Base-by-base conservation (phyloP, 2,888 invertebrate species). In the Sarcophaga caerulescens region DNA sequence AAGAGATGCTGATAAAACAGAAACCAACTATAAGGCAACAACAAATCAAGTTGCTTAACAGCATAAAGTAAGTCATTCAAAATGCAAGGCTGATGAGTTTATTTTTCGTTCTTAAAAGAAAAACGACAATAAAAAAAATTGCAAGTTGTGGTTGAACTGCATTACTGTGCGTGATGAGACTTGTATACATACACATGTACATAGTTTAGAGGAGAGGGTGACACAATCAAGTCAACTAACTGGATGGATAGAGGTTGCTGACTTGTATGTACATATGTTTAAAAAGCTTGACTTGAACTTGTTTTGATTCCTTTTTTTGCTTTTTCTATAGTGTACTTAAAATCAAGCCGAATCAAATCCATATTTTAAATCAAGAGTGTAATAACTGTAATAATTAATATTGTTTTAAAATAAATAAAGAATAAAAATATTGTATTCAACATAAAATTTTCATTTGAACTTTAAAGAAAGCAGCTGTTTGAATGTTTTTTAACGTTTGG, bases 251-350 rank as follows among this genome's bases (percentile, higher is more conserved):
- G 60, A 81, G 81, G 68, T 87, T 83, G 80, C 83, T 79, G 84
- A 79, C 83, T 85, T 83, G 73, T 35, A 35, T 45, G 8, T 73
- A 65, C n/a, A n/a, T n/a, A n/a, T 86, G 77, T 81, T 83, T 83
- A 86, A 74, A 74, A 83, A 81, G 81, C 87, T 85, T 85, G 85
- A 83, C 81, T 86, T 87, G 87, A 88, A 88, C 87, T 89, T 88
- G 85, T 76, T 87, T 85, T 75, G 52, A 77, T 81, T 73, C 52
- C 66, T 68, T 17, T 65, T 35, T 17, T 52, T 77, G 45, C 59
- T 60, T 65, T 66, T 23, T 66, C 8, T 35, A 35, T 35, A 35
- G 8, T 35, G 35, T 35, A 8, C 1, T 6, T 6, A 6, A 8
- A 35, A 35, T 35, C 35, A 35, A 35, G 35, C 10, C 35, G 35